These are phyloP conservation scores for Platygyra sinensis DNA, from an alignment of 64 coral and sea anemone genomes.

Conservation along the genomic window DNA sequence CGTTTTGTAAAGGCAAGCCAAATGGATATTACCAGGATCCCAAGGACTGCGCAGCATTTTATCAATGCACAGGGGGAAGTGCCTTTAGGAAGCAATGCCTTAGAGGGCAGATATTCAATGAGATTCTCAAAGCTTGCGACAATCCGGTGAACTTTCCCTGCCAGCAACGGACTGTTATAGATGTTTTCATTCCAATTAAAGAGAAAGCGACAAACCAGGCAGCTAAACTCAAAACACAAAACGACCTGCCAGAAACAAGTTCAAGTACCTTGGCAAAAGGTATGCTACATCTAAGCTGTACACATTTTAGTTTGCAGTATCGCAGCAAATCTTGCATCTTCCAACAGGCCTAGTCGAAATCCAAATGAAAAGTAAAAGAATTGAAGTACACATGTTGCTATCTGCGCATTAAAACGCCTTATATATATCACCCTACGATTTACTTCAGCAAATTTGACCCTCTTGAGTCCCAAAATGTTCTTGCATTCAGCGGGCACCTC, in stretches of 20 bases:
- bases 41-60: constrained; percentile 35
- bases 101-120: constrained; percentile 47
- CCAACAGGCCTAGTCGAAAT: too few species aligned
- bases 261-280: background rate
- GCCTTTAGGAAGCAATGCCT: constrained; percentile 28
- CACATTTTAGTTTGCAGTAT: too few species aligned
- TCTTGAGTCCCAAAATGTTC: too few species aligned
- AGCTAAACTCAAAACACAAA: background rate
- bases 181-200: background rate
- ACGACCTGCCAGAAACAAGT: background rate
- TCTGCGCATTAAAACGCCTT: too few species aligned
- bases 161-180: background rate
- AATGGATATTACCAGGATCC: constrained; percentile 58
- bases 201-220: background rate
- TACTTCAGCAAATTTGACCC: too few species aligned
- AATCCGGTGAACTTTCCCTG: constrained; percentile 30
- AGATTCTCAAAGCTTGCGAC: constrained; percentile 39
- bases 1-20: constrained; percentile 48
- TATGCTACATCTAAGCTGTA: too few species aligned
- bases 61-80: constrained; percentile 27
- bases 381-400: too few species aligned
- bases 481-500: too few species aligned
- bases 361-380: too few species aligned
- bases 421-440: too few species aligned
- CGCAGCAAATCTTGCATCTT: too few species aligned